Conservation (phyloP, 1,140 invertebrate species). For the Acromyrmex echinatior region DNA sequence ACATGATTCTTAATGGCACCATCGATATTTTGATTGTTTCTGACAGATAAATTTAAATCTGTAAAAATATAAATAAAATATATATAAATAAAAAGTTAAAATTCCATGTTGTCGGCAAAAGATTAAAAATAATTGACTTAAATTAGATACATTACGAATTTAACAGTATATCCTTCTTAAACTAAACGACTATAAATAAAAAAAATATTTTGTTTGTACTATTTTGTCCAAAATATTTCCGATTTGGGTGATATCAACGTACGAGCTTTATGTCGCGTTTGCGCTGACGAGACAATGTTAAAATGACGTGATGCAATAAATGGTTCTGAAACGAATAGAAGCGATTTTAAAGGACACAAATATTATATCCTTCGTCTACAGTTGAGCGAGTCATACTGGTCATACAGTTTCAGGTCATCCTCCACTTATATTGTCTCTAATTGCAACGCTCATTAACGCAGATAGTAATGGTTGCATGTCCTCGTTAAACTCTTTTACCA, state of each 20-base stretch:
- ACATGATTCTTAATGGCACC: too few relatives aligned
- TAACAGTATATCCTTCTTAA: neutral
- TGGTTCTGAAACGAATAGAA: neutral
- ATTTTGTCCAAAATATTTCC: neutral
- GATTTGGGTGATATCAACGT: constrained; percentile 32
- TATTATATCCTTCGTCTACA: neutral
- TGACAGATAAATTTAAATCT: too few relatives aligned
- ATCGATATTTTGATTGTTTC: too few relatives aligned
- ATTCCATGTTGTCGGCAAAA: too few relatives aligned
- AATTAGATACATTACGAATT: too few relatives aligned
- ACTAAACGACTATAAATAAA: neutral
- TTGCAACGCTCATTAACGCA: constrained; percentile 62
- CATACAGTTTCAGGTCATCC: constrained; percentile 55
- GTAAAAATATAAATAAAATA: too few relatives aligned
- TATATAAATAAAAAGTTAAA: too few relatives aligned
- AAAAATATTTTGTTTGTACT: neutral
- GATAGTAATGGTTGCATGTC: neutral
- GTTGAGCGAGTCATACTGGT: constrained; percentile 5
- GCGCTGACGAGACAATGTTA: neutral
- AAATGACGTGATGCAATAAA: neutral
- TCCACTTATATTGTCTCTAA: constrained; percentile 64
- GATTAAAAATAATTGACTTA: too few relatives aligned
- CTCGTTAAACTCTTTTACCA: constrained; percentile 56
- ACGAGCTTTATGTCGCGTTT: neutral
- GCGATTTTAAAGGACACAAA: constrained; percentile 14